Percentiles rank a stretch among this genome's conserved stretches.
These are phyloP conservation scores for Germaria angustata DNA, from an alignment of 2,888 invertebrate genomes.

Conservation along the genomic window DNA sequence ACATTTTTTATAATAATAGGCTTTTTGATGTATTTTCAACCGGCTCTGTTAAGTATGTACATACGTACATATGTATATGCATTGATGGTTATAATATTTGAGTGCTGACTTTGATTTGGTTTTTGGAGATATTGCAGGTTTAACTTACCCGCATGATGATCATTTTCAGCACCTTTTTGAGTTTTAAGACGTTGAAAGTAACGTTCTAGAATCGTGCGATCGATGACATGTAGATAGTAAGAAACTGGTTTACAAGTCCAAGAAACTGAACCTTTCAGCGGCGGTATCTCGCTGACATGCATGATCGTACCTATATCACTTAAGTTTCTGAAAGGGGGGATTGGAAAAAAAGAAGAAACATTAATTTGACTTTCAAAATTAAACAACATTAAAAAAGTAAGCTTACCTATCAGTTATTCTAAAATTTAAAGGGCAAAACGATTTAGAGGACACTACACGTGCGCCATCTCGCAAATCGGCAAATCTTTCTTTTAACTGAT, in stretches of 20 bases:
- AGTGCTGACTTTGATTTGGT: slow-evolving; percentile 15
- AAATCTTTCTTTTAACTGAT: slow-evolving; percentile 96
- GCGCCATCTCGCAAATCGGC: slow-evolving; percentile 97
- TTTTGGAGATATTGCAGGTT: slow-evolving; percentile 30
- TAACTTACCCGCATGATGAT: slow-evolving; percentile 78
- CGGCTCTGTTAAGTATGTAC: neutral
- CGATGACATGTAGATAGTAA: slow-evolving; percentile 98
- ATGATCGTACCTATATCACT: slow-evolving; percentile 99
- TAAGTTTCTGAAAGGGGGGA: slow-evolving; percentile 85
- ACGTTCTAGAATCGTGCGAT: slow-evolving; percentile 97
- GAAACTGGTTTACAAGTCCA: slow-evolving; percentile 99
- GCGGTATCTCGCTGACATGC: slow-evolving; percentile 98
- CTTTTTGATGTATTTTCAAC: slow-evolving; percentile 31
- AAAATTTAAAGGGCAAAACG: slow-evolving; percentile 99
- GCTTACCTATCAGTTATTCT: slow-evolving; percentile 91
- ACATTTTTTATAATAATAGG: neutral
- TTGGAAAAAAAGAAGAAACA: neutral
- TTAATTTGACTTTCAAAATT: neutral
- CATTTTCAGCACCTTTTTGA: slow-evolving; percentile 84
- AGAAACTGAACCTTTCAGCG: slow-evolving; percentile 96
- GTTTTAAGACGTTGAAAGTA: slow-evolving; percentile 97
- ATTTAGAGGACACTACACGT: slow-evolving; percentile 98
- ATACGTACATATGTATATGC: slow-evolving; percentile 15
- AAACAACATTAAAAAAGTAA: neutral
- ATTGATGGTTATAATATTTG: neutral